Evolutionary conservation across 1,140 invertebrate genomes (phyloP).

Genomic region (Thaumatotibia leucotreta): DNA sequence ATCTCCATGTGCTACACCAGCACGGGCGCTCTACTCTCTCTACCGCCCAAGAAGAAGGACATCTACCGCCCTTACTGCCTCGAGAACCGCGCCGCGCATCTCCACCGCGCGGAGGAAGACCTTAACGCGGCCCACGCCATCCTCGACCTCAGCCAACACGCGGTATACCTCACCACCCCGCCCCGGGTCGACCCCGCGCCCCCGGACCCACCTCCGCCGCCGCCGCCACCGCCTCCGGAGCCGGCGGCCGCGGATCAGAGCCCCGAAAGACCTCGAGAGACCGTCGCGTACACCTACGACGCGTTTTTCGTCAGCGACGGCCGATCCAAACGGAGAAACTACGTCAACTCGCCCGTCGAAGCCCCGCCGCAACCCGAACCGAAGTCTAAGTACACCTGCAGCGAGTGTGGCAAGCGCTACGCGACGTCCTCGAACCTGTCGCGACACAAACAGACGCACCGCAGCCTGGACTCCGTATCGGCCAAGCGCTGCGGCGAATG

Average conservation of each 20-base stretch:
- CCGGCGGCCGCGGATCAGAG: constrained; percentile 36
- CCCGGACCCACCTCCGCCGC: constrained; percentile 75
- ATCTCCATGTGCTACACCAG: constrained; percentile 89
- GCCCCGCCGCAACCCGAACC: constrained; percentile 78
- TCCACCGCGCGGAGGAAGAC: constrained; percentile 84
- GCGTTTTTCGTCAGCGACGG: constrained; percentile 96
- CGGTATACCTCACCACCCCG: constrained; percentile 81
- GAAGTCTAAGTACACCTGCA: constrained; percentile 92
- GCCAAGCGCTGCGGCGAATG: constrained; percentile 97
- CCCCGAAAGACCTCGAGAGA: constrained; percentile 77
- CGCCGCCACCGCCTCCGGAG: constrained; percentile 24
- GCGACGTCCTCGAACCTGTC: constrained; percentile 97
- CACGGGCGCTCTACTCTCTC: constrained; percentile 86
- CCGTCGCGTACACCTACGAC: constrained; percentile 95
- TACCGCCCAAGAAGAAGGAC: constrained; percentile 92
- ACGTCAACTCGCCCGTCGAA: constrained; percentile 79
- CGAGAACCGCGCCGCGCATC: constrained; percentile 79
- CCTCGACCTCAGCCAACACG: constrained; percentile 89
- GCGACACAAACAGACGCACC: constrained; percentile 97
- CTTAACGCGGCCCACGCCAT: constrained; percentile 91
- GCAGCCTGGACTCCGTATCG: constrained; percentile 94
- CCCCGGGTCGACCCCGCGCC: constrained; percentile 80
- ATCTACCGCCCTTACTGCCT: constrained; percentile 91
- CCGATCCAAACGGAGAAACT: constrained; percentile 84
- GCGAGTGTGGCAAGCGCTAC: constrained; percentile 97